Conservation (phyloP, 2,797 vertebrate species). For the Coregonus ussuriensis region DNA sequence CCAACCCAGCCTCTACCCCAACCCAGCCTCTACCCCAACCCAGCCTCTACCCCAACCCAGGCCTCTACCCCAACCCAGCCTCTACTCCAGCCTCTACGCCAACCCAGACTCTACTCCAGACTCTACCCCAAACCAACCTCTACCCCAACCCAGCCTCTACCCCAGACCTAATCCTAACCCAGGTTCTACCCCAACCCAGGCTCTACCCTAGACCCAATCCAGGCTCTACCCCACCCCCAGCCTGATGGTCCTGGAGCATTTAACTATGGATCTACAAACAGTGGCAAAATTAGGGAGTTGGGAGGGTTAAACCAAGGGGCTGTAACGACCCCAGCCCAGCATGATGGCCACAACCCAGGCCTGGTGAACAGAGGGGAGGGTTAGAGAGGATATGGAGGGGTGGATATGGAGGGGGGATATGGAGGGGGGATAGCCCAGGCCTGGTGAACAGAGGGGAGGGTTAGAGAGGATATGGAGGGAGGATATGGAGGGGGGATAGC, state of each 20-base stretch:
- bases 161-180: background rate
- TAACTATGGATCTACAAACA: too few relatives aligned
- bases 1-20: background rate
- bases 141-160: background rate
- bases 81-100: background rate
- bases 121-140: background rate
- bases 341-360: constrained; percentile 32
- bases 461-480: too few relatives aligned
- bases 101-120: background rate
- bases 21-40: background rate
- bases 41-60: background rate
- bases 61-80: background rate
- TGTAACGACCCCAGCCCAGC: too few relatives aligned
- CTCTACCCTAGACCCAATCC: background rate
- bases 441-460: too few relatives aligned
- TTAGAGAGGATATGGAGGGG: background rate
- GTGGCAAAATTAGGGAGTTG: too few relatives aligned
- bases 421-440: too few relatives aligned
- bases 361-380: constrained; percentile 37
- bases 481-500: too few relatives aligned
- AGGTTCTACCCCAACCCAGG: background rate
- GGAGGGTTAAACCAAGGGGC: too few relatives aligned
- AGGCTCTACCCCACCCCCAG: too few relatives aligned
- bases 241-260: background rate
- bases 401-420: background rate